Evolutionary conservation across 2,113 vertebrate species (phyloP).

Genomic region (Rhabdornis inornatus): DNA sequence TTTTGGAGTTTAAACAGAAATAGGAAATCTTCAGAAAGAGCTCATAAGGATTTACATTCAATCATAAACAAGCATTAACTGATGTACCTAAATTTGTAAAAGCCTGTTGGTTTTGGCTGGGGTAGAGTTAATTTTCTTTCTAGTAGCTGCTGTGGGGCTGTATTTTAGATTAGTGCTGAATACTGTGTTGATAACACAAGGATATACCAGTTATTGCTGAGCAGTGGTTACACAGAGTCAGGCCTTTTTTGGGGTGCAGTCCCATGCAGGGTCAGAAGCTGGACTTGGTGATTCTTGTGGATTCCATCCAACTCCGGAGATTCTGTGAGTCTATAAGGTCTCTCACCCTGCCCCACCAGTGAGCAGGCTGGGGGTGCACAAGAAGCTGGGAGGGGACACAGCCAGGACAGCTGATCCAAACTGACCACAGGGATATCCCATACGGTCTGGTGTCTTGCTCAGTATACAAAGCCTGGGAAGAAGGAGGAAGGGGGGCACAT

Average conservation of each 20-base stretch:
- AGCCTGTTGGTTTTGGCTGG: not conserved
- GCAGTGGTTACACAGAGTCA: not conserved
- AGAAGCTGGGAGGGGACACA: not conserved
- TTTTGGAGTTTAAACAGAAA: not conserved
- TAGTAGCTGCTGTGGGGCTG: not conserved
- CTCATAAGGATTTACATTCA: not conserved
- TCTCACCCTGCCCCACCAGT: not conserved
- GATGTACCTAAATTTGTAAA: not conserved
- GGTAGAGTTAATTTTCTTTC: not conserved
- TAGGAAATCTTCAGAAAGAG: not conserved
- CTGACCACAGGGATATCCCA: not conserved
- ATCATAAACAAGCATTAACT: not conserved
- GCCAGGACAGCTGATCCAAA: not conserved
- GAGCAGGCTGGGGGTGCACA: not conserved
- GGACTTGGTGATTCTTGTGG: not conserved
- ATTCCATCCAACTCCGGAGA: not conserved
- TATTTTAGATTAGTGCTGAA: not conserved
- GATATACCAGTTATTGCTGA: not conserved
- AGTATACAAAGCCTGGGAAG: not conserved
- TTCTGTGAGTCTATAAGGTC: not conserved
- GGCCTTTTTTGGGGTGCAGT: not conserved
- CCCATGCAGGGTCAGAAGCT: not conserved
- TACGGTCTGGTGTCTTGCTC: fast-evolving
- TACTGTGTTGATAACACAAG: not conserved
- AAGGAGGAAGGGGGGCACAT: fast-evolving